phyloP scores from a whole-genome alignment of 2,888 invertebrate species.

The Tridacna gigas region DNA sequence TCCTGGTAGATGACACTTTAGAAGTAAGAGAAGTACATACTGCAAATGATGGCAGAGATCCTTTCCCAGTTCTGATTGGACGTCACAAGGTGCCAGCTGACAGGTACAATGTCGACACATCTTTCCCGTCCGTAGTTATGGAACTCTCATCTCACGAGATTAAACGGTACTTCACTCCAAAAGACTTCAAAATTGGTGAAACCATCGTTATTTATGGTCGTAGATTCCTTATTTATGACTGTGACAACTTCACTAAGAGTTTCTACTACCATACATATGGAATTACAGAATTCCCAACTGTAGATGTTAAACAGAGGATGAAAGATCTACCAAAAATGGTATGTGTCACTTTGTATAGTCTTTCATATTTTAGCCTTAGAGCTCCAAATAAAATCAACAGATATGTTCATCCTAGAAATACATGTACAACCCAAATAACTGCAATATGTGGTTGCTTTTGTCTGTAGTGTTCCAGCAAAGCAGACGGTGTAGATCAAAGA shows the following conservation, averaged over 20 bases:
- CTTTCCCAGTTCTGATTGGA: constrained; percentile 90
- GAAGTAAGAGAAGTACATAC: constrained; percentile 91
- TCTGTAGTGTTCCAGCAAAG: no score
- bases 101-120: constrained; percentile 79
- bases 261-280: constrained; percentile 88
- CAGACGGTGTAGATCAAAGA: no score
- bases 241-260: constrained; percentile 92
- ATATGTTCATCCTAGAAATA: no score
- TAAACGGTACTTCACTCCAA: constrained; percentile 91
- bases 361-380: no score
- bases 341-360: constrained; percentile 44
- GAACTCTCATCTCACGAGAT: constrained; percentile 90
- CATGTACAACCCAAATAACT: no score
- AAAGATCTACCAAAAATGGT: constrained; percentile 82
- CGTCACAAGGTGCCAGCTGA: constrained; percentile 88
- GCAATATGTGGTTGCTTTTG: no score
- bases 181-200: constrained; percentile 91
- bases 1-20: constrained; percentile 92
- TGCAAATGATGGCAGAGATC: constrained; percentile 91
- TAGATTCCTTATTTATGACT: constrained; percentile 91
- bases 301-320: constrained; percentile 79
- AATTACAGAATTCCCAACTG: constrained; percentile 84
- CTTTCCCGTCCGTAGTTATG: constrained; percentile 87
- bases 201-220: constrained; percentile 84
- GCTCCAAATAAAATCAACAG: no score